A percentile compares a stretch with the other conserved stretches of the same genome.
Evolutionary conservation across 2,113 vertebrate species (phyloP).

Genomic region (Benitochromis conjunctus): DNA sequence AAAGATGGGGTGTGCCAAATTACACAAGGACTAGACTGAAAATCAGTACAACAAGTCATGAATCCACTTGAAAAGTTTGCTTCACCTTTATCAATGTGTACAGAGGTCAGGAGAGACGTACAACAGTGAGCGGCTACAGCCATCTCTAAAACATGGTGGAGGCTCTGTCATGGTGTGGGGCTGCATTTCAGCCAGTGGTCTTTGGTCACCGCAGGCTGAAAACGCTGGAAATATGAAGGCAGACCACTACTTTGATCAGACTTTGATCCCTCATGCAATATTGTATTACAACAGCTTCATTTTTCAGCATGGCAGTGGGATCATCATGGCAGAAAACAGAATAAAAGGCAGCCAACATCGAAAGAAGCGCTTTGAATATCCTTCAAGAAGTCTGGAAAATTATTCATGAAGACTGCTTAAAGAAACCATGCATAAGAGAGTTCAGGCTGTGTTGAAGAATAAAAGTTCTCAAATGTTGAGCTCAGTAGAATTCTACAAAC

Average conservation of each 20-base stretch:
- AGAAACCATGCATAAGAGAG: neutral
- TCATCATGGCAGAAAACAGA: neutral
- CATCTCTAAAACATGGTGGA: too few species aligned
- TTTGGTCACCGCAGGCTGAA: too few species aligned
- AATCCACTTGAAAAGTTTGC: neutral
- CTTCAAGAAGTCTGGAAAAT: neutral
- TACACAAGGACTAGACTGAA: neutral
- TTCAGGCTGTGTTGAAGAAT: neutral
- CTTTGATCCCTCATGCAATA: too few species aligned
- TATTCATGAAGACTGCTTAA: neutral
- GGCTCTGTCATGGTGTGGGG: too few species aligned
- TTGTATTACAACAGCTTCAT: neutral
- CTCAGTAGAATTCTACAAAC: neutral
- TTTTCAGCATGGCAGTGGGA: neutral
- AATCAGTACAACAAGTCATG: neutral
- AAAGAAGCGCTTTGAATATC: neutral
- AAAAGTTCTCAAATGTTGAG: neutral
- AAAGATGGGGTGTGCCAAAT: neutral
- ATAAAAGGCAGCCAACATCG: neutral
- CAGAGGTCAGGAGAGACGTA: neutral
- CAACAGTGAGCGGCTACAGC: neutral
- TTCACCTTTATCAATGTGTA: neutral
- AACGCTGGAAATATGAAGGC: too few species aligned
- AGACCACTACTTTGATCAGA: too few species aligned
- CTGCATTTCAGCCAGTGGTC: too few species aligned